phyloP scores from a whole-genome alignment of 2,113 vertebrate species.

The Amblyopsis rosae region DNA sequence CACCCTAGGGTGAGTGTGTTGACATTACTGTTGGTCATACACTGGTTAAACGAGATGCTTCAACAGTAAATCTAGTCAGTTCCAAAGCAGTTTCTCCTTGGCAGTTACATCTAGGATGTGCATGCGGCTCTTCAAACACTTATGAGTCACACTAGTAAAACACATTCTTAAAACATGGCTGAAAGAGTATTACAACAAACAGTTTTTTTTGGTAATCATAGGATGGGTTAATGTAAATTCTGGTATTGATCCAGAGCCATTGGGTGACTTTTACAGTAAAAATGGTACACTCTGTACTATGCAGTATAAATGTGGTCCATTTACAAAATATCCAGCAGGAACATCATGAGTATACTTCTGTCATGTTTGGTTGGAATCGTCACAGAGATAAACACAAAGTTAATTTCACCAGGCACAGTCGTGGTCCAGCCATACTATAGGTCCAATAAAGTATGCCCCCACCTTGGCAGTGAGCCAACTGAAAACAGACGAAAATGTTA shows the following conservation, averaged over 20 bases:
- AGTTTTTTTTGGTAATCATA: too few relatives aligned
- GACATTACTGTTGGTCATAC: slow-evolving; percentile 36
- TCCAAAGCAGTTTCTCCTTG: slow-evolving; percentile 7
- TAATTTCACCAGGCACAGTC: slow-evolving; percentile 6
- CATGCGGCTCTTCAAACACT: too few relatives aligned
- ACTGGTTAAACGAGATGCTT: slow-evolving; percentile 44
- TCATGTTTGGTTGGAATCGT: slow-evolving; percentile 18
- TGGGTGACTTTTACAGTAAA: too few relatives aligned
- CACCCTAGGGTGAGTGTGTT: slow-evolving; percentile 18
- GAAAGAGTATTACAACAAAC: too few relatives aligned
- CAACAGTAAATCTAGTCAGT: not conserved
- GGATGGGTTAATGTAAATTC: too few relatives aligned
- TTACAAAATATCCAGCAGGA: slow-evolving; percentile 30
- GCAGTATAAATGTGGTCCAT: not conserved
- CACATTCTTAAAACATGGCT: too few relatives aligned
- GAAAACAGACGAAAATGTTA: slow-evolving; percentile 13
- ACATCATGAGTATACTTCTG: not conserved
- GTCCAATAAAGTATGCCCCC: slow-evolving; percentile 8
- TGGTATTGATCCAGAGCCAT: too few relatives aligned
- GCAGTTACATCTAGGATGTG: not conserved
- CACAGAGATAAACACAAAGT: slow-evolving; percentile 19
- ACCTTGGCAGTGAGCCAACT: slow-evolving; percentile 20
- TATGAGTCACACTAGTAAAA: too few relatives aligned
- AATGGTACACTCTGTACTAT: too few relatives aligned
- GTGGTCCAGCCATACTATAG: not conserved